Evolutionary conservation across 2,888 invertebrate genomes (phyloP), one percentile per base, ranked within the genome.

Genomic region (Pseudococcus jackbeardsleyi): DNA sequence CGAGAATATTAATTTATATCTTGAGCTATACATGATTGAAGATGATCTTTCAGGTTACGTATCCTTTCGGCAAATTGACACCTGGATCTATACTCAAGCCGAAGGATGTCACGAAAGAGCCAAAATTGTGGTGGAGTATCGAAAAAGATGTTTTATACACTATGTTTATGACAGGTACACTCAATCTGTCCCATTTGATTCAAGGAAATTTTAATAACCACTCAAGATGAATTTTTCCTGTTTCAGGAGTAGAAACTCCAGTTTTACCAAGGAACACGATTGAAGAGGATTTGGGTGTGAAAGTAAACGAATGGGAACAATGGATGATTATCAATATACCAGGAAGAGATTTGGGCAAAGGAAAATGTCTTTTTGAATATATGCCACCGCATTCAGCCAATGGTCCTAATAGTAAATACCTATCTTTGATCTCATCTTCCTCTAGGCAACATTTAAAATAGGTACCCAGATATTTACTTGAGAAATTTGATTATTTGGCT

Each of bases 251-350:
- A 33, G 68, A 72, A 72, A n/a, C 26, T 1, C 68, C 68, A 12
- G 1, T 12, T 9, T 26, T 26, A 15, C 68, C 68, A 72, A 26
- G 68, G 4, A 12, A 72, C 12, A 72, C 68, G 15, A 72, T 72
- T 0, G 68, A 72, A 12, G 68, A 72, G 15, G 68, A 72, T 33
- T 22, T 72, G 26, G 68, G 68, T 26, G n/a, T 26, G 2, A 72
- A 72, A 17, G 19, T 79, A 3, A 79, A 79, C 39, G 79, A 79
- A 79, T 79, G 79, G 79, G 42, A 79, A 79, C 79, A 79, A 92
- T 98, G 98, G 98, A 91, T 97, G 7, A 95, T 98, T 0, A 95
- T 94, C 39, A 98, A 98, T 91, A 95, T 98, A 90, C 95, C 95
- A 33, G 97, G 95, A 15, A 92, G 91, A 89, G 93, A 96, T 90